Evolutionary conservation across 2,113 vertebrate species (phyloP).

Genomic region (Antigone vipio): DNA sequence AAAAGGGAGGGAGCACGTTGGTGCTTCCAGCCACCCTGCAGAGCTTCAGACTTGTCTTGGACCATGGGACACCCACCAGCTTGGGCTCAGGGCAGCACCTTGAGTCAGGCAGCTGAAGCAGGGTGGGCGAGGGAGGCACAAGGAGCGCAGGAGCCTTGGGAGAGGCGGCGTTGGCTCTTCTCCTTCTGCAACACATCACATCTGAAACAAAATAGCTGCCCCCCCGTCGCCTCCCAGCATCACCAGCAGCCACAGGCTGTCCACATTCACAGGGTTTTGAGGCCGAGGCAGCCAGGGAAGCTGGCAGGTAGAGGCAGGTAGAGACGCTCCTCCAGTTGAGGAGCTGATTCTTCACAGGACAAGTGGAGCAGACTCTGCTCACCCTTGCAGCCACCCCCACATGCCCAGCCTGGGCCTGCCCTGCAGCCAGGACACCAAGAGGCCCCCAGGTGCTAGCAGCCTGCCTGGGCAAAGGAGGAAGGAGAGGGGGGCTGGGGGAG

Average conservation of each 20-base stretch:
- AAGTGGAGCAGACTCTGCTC: not conserved
- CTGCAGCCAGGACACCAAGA: no score
- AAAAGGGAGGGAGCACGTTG: not conserved
- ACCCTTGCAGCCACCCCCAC: fast-evolving
- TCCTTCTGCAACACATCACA: not conserved
- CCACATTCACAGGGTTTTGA: not conserved
- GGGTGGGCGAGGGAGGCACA: not conserved
- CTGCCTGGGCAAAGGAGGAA: not conserved
- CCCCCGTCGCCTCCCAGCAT: not conserved
- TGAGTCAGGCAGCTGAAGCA: not conserved
- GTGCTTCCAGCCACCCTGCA: not conserved
- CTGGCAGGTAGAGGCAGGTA: not conserved
- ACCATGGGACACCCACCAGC: not conserved
- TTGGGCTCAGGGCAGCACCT: not conserved
- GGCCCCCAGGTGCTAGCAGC: not conserved
- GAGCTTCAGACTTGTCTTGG: not conserved
- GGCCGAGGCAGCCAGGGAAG: not conserved
- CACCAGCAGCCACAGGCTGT: no score
- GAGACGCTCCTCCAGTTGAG: fast-evolving
- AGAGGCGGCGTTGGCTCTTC: fast-evolving
- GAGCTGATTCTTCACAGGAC: not conserved
- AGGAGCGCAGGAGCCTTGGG: not conserved
- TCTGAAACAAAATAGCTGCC: no score
- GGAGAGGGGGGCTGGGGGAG: fast-evolving
- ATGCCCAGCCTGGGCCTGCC: fast-evolving